Percentiles rank a stretch among this genome's conserved stretches.
phyloP scores from a whole-genome alignment of 2,888 invertebrate genomes.

The Cataglyphis altisquamis region DNA sequence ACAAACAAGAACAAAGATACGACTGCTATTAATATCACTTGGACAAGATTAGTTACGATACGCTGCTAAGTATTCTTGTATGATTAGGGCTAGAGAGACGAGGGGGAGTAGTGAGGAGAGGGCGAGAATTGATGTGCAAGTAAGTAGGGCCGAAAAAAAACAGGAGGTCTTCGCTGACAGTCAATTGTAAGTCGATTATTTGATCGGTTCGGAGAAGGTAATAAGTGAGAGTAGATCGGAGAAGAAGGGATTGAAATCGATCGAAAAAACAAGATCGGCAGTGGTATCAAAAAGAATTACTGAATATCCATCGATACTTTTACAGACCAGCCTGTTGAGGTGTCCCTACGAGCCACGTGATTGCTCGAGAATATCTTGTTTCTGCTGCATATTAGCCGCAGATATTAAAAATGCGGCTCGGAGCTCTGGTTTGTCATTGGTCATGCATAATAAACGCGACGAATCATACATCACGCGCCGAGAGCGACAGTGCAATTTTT shows the following conservation, averaged over 20 bases:
- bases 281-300: constrained; percentile 42
- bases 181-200: constrained; percentile 27
- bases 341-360: constrained; percentile 52
- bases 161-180: constrained; percentile 40
- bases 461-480: constrained; percentile 33
- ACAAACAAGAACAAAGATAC: constrained; percentile 87
- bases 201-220: not conserved
- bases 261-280: constrained; percentile 35
- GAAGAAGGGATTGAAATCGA: constrained; percentile 3
- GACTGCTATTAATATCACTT: constrained; percentile 86
- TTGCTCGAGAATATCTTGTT: constrained; percentile 56
- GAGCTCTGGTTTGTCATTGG: constrained; percentile 87
- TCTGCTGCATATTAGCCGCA: constrained; percentile 62
- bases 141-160: constrained; percentile 55
- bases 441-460: constrained; percentile 74
- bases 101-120: not conserved
- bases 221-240: not conserved
- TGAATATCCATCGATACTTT: constrained; percentile 46
- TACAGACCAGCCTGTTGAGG: constrained; percentile 46
- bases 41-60: constrained; percentile 85
- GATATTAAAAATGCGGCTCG: constrained; percentile 81
- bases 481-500: not conserved
- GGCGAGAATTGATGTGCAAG: constrained; percentile 32
- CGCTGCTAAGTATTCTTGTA: constrained; percentile 83
- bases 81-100: constrained; percentile 76